Percentiles rank a stretch among this genome's conserved stretches.
Conservation (phyloP, 1,140 invertebrate genomes). For the Oreohelix idahoensis region DNA sequence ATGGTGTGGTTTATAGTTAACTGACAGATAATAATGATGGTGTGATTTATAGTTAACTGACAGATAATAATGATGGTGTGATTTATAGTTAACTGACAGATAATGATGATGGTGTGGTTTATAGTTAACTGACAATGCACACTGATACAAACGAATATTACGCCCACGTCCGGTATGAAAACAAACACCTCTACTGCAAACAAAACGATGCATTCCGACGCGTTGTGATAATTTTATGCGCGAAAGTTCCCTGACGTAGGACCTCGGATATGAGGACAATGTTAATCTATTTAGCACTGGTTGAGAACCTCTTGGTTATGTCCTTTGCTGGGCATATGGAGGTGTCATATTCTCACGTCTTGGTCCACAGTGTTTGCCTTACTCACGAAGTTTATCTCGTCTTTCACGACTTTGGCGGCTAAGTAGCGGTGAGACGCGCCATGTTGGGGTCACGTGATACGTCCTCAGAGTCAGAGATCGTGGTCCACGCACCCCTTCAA, state of each 20-base stretch:
- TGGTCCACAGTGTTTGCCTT: background rate
- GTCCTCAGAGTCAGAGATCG: conserved; percentile 21
- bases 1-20: too few species aligned
- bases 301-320: background rate
- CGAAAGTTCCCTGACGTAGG: background rate
- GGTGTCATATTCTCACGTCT: background rate
- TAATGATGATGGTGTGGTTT: too few species aligned
- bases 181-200: background rate
- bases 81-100: too few species aligned
- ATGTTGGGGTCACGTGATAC: conserved; percentile 24
- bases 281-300: conserved; percentile 1
- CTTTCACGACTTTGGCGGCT: conserved; percentile 26
- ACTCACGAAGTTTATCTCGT: conserved; percentile 25
- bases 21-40: too few species aligned
- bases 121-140: background rate
- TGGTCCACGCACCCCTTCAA: conserved; percentile 8
- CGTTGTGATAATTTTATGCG: background rate
- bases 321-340: background rate
- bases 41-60: too few species aligned
- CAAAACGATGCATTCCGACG: background rate
- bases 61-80: too few species aligned
- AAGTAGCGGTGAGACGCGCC: conserved; percentile 15
- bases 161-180: background rate
- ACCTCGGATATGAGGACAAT: background rate
- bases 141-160: background rate